Base-by-base conservation (phyloP, 2,797 vertebrate species). In the Botia almorhae region DNA sequence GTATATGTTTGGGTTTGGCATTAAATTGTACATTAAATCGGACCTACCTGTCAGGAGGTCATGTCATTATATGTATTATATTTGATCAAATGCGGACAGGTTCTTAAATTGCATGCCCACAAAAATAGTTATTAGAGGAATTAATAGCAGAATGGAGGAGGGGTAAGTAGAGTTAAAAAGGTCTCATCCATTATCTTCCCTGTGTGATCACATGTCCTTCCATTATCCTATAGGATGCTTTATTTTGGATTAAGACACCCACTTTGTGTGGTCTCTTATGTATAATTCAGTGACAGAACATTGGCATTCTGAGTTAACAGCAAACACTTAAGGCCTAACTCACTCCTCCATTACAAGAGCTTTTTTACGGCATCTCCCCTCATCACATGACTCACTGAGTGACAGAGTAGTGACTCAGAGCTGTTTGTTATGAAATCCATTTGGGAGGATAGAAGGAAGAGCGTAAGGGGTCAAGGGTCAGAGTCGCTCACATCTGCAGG, bases 121-220 rank as follows among this genome's bases (percentile, higher is more conserved):
- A 65, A 11, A 61, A 61, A 8, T 69, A 58, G 16, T 50, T 55
- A 4, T 67, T 58, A 76, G 68, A 81, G 65, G 48, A 81, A 77
- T 83, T 68, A 19, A 48, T 6, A 36, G 51, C 19, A 23, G 58
- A 71, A 12, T 74, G 77, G 78, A 76, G 80, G 70, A 82, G 74
- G 82, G 56, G 61, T 21, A 14, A 11, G 46, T 73, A 26, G 11
- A 68, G 64, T 58, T 74, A 74, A 75, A 83, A 82, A 75, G 82
- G 84, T 88, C 23, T 21, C 84, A 83, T 86, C 76, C 46, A 69
- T 84, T 83, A 76, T 85, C 48, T 58, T 72, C 23, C 13, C 60
- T 48, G 4, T 76, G 46, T 56, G 29, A 53, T 78, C 82, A 78
- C 75, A 81, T 85, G 80, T 78, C 67, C 43, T 39, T 33, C 33